Evolutionary conservation across 2,113 vertebrate genomes (phyloP), one percentile per base, ranked within the genome.

Genomic region (Tupaia chinensis): DNA sequence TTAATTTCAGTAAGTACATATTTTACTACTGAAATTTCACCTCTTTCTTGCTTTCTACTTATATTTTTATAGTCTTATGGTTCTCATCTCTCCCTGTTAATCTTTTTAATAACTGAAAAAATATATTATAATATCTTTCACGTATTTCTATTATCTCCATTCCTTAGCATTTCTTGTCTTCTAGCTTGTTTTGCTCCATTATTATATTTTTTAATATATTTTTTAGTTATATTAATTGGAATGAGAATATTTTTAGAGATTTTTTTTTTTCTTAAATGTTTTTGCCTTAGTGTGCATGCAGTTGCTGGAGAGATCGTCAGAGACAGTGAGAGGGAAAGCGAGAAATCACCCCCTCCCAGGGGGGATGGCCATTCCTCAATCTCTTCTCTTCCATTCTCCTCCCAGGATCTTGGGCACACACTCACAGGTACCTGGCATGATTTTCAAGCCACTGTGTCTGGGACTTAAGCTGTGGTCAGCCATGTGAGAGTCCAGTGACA

Each of bases 21-120:
- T 83, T 65, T 93, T 7, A 58, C 61, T 25, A 82, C 12, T 63
- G 34, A 4, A 17, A 34, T 73, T 87, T 13, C 7, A 54, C n/a
- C 34, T 70, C 10, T 79, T 77, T 65, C 14, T 81, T 29, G 69
- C 9, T 78, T 83, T 7, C 8, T 72, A 10, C 7, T 63, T 66
- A 23, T 23, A 72, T 58, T 70, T 86, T 53, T 58, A 76, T 61
- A 89, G 8, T 68, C 25, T 66, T 72, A 27, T 44, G 53, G 61
- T 70, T 81, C 72, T 81, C 29, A 3, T 60, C 34, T 68, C 34
- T 16, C 11, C 23, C 5, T 68, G 3, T 61, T 86, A 20, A 86
- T 20, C 4, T 8, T 17, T 93, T 74, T 94, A 77, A 77, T 44
- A 5, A 82, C 82, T 87, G 81, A 34, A 91, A 91, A 79, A 87